Evolutionary conservation across 2,888 invertebrate genomes (phyloP).

Genomic region (Eubasilissa splendida): DNA sequence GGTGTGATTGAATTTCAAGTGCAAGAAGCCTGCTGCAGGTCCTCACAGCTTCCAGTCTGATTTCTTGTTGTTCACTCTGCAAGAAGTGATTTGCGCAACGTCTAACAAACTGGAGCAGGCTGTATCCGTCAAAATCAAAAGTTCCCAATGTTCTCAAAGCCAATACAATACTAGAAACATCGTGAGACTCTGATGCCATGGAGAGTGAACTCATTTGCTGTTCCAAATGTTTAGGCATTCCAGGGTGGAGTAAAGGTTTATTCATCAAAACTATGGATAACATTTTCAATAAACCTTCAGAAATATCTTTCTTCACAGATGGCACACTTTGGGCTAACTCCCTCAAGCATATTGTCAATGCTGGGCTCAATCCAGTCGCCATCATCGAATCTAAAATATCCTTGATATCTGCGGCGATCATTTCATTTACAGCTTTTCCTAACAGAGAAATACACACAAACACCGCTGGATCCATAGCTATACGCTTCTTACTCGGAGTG

Average conservation of each 20-base stretch:
- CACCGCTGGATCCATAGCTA: constrained; percentile 87
- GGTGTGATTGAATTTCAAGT: constrained; percentile 80
- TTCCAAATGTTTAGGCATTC: constrained; percentile 79
- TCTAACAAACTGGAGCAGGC: constrained; percentile 91
- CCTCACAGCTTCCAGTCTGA: constrained; percentile 92
- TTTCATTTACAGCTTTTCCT: constrained; percentile 87
- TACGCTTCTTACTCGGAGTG: constrained; percentile 82
- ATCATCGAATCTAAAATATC: constrained; percentile 94
- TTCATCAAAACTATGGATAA: constrained; percentile 93
- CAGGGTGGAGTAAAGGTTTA: constrained; percentile 86
- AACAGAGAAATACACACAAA: constrained; percentile 95
- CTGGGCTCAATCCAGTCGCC: constrained; percentile 90
- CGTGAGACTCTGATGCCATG: constrained; percentile 74
- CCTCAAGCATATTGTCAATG: constrained; percentile 91
- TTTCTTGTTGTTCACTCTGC: constrained; percentile 91
- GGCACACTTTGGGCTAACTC: constrained; percentile 93
- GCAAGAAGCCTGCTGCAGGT: constrained; percentile 93
- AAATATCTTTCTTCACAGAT: constrained; percentile 89
- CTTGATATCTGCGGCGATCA: constrained; percentile 84
- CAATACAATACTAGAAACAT: constrained; percentile 89
- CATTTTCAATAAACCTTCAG: constrained; percentile 93
- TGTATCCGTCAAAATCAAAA: constrained; percentile 93
- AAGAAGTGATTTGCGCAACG: constrained; percentile 94
- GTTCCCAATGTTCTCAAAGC: constrained; percentile 94
- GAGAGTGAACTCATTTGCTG: constrained; percentile 70